A percentile compares a stretch with the other conserved stretches of the same genome.
phyloP scores from a whole-genome alignment of 2,888 invertebrate genomes.

The Elaeidobius kamerunicus region DNA sequence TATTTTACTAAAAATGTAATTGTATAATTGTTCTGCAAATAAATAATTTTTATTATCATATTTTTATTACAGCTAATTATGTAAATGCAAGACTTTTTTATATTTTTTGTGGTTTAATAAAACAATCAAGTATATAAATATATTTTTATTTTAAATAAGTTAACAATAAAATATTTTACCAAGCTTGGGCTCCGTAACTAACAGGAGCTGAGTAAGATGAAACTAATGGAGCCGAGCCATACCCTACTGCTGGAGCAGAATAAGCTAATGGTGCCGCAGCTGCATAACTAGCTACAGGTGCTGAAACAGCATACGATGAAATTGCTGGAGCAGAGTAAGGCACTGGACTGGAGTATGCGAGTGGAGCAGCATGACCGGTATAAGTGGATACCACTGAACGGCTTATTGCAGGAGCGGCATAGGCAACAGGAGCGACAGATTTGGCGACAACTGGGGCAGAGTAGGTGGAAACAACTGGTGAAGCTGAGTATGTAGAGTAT shows the following conservation, averaged over 20 bases:
- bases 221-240: constrained; percentile 12
- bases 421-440: constrained; percentile 35
- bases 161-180: too few relatives aligned
- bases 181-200: too few relatives aligned
- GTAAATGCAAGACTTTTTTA: too few relatives aligned
- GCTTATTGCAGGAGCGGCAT: constrained; percentile 29
- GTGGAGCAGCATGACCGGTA: constrained; percentile 29
- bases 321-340: constrained; percentile 28
- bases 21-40: too few relatives aligned
- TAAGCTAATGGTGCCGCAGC: constrained; percentile 9
- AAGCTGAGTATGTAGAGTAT: constrained; percentile 42
- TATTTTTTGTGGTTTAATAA: too few relatives aligned
- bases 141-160: too few relatives aligned
- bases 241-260: constrained; percentile 11
- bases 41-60: too few relatives aligned
- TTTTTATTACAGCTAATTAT: too few relatives aligned
- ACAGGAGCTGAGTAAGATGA: constrained; percentile 17
- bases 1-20: too few relatives aligned
- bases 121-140: too few relatives aligned
- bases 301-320: constrained; percentile 12
- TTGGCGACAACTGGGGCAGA: constrained; percentile 40
- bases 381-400: constrained; percentile 53
- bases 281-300: constrained; percentile 13
- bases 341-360: constrained; percentile 36
- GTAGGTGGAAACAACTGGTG: constrained; percentile 45